phyloP scores from a whole-genome alignment of 2,113 vertebrate species.

The Polypterus bichir region DNA sequence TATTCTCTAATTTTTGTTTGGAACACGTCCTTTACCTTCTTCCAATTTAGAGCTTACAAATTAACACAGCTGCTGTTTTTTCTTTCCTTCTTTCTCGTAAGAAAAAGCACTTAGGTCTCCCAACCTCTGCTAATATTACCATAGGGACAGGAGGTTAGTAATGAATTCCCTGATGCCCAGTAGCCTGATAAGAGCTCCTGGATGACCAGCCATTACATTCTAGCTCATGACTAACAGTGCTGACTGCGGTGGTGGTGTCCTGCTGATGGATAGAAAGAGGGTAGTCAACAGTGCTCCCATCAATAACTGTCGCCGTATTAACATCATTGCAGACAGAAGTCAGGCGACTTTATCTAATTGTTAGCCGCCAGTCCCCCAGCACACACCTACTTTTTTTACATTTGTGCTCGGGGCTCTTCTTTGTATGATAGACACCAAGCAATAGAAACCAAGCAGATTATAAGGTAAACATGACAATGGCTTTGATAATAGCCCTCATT shows the following conservation, averaged over 20 bases:
- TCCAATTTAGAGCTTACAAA: too few species aligned
- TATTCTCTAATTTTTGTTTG: too few species aligned
- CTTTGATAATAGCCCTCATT: slow-evolving; percentile 40
- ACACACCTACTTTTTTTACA: slow-evolving; percentile 24
- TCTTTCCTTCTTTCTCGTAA: too few species aligned
- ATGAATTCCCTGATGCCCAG: slow-evolving; percentile 18
- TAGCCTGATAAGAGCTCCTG: slow-evolving; percentile 18
- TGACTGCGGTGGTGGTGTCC: slow-evolving; percentile 14
- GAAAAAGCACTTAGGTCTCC: slow-evolving; percentile 24
- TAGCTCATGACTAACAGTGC: slow-evolving; percentile 12
- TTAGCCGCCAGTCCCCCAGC: slow-evolving; percentile 24
- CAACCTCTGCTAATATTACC: slow-evolving; percentile 13
- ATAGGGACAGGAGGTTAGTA: slow-evolving; percentile 18
- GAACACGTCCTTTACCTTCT: too few species aligned
- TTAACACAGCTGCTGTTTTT: too few species aligned
- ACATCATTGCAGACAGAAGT: slow-evolving; percentile 29
- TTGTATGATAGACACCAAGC: slow-evolving; percentile 40
- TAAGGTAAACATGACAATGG: slow-evolving; percentile 49
- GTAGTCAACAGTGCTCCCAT: slow-evolving; percentile 31
- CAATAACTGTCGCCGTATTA: slow-evolving; percentile 45
- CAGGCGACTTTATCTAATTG: slow-evolving; percentile 38
- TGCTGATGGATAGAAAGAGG: slow-evolving; percentile 29
- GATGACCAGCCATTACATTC: slow-evolving; percentile 17
- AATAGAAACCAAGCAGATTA: slow-evolving; percentile 36
- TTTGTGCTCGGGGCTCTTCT: slow-evolving; percentile 24